Conservation (phyloP, 2,888 invertebrate species). For the Epinotia brunnichana region DNA sequence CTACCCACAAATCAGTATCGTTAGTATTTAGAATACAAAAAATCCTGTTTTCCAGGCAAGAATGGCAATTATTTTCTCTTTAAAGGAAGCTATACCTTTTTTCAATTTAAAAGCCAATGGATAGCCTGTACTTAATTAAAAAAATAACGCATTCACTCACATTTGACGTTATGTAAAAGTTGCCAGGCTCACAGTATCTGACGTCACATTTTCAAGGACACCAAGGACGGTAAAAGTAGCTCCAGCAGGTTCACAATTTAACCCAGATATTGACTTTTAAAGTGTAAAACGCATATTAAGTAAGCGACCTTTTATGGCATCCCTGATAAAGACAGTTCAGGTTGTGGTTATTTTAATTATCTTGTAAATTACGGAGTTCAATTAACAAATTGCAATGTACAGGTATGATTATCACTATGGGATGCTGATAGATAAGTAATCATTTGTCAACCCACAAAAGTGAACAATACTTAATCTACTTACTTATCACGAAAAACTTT, state of each 20-base stretch:
- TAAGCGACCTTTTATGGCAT: conserved; percentile 33
- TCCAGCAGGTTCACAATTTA: conserved; percentile 25
- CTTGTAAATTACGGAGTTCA: neutral
- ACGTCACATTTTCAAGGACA: conserved; percentile 41
- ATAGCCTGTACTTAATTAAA: neutral
- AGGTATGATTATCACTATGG: neutral
- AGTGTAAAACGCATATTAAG: conserved; percentile 18
- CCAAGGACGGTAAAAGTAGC: conserved; percentile 45
- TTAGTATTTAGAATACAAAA: too few species aligned
- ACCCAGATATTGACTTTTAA: conserved; percentile 41
- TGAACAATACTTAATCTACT: too few species aligned
- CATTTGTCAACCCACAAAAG: neutral
- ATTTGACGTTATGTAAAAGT: conserved; percentile 33
- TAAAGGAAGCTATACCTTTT: too few species aligned
- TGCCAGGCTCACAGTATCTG: conserved; percentile 13
- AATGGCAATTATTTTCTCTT: too few species aligned
- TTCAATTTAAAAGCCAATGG: too few species aligned
- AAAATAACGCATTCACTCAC: neutral
- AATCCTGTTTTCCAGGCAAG: too few species aligned
- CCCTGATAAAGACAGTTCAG: neutral
- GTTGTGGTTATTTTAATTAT: conserved; percentile 10
- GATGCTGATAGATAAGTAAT: neutral
- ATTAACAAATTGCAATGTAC: neutral
- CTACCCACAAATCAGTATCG: too few species aligned
- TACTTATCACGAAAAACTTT: too few species aligned